These are phyloP conservation scores for Lagria hirta DNA, from an alignment of 2,888 invertebrate genomes.

Conservation along the genomic window DNA sequence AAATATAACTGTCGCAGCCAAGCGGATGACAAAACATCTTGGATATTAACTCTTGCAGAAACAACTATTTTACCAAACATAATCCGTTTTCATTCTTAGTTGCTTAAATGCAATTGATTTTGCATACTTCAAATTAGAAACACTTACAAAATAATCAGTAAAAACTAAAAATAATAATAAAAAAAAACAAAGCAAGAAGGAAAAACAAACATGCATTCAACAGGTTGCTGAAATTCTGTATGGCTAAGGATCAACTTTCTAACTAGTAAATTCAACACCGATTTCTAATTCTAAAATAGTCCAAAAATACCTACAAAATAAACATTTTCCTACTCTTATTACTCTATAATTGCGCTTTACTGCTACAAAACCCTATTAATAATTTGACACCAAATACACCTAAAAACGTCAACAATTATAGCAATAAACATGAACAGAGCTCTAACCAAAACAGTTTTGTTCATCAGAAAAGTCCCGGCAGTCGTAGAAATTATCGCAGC, in stretches of 20 bases:
- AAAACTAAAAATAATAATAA: constrained; percentile 1
- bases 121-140: too few species aligned
- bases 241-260: constrained; percentile 22
- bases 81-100: too few species aligned
- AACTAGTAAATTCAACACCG: constrained; percentile 16
- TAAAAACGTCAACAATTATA: constrained; percentile 23
- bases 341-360: constrained; percentile 25
- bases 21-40: too few species aligned
- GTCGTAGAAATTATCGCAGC: constrained; percentile 89
- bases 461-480: constrained; percentile 89
- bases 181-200: constrained; percentile 10
- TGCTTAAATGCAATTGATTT: too few species aligned
- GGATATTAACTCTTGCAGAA: too few species aligned
- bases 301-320: constrained; percentile 19
- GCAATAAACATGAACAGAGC: constrained; percentile 31
- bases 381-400: constrained; percentile 25
- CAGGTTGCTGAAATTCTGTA: constrained; percentile 15
- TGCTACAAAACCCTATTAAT: constrained; percentile 24
- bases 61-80: too few species aligned
- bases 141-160: too few species aligned
- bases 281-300: constrained; percentile 14
- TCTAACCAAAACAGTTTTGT: constrained; percentile 77
- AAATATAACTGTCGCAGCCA: too few species aligned
- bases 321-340: constrained; percentile 18
- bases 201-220: constrained; percentile 21